Evolutionary conservation across 2,888 invertebrate genomes (phyloP).

Genomic region (Xanthia icteritia): DNA sequence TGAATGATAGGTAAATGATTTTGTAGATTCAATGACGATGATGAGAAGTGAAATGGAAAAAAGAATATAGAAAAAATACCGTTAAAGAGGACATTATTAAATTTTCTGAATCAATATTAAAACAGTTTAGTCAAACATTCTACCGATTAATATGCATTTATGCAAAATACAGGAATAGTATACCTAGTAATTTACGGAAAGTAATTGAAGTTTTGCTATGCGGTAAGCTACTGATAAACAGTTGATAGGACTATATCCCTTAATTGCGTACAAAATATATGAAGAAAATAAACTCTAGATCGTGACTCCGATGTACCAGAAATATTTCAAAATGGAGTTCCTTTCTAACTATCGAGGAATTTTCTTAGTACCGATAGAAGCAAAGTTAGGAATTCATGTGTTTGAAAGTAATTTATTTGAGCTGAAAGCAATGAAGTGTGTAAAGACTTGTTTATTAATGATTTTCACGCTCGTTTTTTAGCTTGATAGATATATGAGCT

Average conservation of each 20-base stretch:
- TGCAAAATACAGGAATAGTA: background rate
- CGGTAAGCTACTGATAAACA: background rate
- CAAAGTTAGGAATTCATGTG: conserved; percentile 25
- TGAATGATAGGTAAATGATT: background rate
- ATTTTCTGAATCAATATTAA: background rate
- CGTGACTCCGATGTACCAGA: conserved; percentile 80
- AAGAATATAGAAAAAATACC: background rate
- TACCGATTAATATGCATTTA: background rate
- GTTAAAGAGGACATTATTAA: background rate
- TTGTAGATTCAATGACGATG: background rate
- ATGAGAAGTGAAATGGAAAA: background rate
- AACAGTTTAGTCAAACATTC: background rate
- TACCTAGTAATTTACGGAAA: background rate
- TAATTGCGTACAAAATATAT: conserved; percentile 48
- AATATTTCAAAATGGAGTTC: conserved; percentile 77
- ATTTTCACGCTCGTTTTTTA: conserved; percentile 1
- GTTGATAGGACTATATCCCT: background rate
- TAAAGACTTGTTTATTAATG: conserved; percentile 22
- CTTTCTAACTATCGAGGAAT: conserved; percentile 75
- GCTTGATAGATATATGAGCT: background rate
- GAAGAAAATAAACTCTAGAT: conserved; percentile 56
- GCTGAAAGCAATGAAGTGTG: conserved; percentile 34
- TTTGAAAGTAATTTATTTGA: conserved; percentile 47
- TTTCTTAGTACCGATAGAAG: conserved; percentile 73
- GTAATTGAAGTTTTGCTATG: background rate